phyloP scores from a whole-genome alignment of 2,888 invertebrate genomes.

The Xylota segnis region DNA sequence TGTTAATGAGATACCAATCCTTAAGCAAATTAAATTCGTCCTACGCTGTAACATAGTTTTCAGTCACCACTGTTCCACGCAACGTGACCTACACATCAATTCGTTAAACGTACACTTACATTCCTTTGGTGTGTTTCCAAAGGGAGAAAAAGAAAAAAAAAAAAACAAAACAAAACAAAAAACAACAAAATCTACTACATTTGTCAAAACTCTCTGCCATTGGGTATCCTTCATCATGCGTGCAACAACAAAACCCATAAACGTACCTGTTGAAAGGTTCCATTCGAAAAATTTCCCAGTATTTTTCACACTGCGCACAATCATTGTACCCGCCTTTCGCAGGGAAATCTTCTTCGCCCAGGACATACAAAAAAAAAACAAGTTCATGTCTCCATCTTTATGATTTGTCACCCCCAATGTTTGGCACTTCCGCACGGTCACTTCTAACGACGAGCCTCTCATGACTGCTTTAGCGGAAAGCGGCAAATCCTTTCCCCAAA shows the following conservation, averaged over 20 bases:
- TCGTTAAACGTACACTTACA: slow-evolving; percentile 53
- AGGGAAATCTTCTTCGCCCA: slow-evolving; percentile 47
- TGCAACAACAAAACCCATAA: slow-evolving; percentile 68
- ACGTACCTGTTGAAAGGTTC: slow-evolving; percentile 70
- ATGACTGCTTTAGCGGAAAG: slow-evolving; percentile 3
- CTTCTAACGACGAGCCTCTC: slow-evolving; percentile 26
- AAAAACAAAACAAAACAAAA: slow-evolving; percentile 11
- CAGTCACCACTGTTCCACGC: slow-evolving; percentile 34
- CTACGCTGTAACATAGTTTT: slow-evolving; percentile 18
- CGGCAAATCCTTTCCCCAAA: slow-evolving; percentile 23
- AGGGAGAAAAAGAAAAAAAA: slow-evolving; percentile 15
- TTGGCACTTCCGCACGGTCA: slow-evolving; percentile 41
- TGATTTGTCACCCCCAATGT: slow-evolving; percentile 49
- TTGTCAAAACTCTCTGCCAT: slow-evolving; percentile 70
- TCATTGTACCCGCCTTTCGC: slow-evolving; percentile 69
- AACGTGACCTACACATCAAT: slow-evolving; percentile 54
- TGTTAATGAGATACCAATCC: no score
- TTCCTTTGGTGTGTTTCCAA: slow-evolving; percentile 18
- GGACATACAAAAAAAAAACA: no score
- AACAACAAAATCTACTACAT: slow-evolving; percentile 65
- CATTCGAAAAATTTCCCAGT: slow-evolving; percentile 61
- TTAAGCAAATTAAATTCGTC: no score
- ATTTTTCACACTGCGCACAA: slow-evolving; percentile 71
- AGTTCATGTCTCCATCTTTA: slow-evolving; percentile 43
- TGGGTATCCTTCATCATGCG: slow-evolving; percentile 68